Evolutionary conservation across 1,140 invertebrate species (phyloP), one percentile per base, ranked within the genome.

Genomic region (Goniozus legneri): DNA sequence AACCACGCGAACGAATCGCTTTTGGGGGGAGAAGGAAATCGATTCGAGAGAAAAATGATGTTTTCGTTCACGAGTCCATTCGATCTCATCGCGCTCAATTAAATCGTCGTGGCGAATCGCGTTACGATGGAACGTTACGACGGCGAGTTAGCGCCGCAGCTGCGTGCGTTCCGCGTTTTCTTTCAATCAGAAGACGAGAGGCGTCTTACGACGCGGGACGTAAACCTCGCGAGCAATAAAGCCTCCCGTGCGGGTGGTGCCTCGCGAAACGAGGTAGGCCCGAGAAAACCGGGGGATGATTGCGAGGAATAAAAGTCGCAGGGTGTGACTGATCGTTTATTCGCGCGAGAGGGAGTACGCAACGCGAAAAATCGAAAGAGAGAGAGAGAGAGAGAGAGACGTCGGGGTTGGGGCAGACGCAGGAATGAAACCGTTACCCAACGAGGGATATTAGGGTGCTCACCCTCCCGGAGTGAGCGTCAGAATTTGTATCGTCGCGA

Each of bases 321-420:
- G 65, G 64, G 64, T 67, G 65, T 67, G 65, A 66, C 65, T 67
- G 65, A 67, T 67, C 62, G 65, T 65, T 63, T 65, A 65, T 64
- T 57, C 62, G 37, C 22, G 32, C 52, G 47, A 52, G 44, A 46
- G 42, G 52, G 44, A 55, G 52, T 44, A 50, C 47, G 36, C 34
- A 52, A 33, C 38, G 46, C 40, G 54, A 19, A 32, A 48, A 19
- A 38, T 35, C 18, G 32, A 22, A 16, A 33, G 41, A 43, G 30
- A 47, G n/a, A 37, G 10, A 35, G 18, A 50, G 24, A 36, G 27
- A 44, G 22, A 43, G 18, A 35, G 10, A 10, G 4, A 27, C 24
- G 24, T 27, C 24, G 24, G 24, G 4, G 24, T 16, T 3, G 27
- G 43, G 33, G 27, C 38, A 8, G 35, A 41, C 49, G 45, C 36